Evolutionary conservation across 2,113 vertebrate genomes (phyloP).

Genomic region (Nannobrachium achirus): DNA sequence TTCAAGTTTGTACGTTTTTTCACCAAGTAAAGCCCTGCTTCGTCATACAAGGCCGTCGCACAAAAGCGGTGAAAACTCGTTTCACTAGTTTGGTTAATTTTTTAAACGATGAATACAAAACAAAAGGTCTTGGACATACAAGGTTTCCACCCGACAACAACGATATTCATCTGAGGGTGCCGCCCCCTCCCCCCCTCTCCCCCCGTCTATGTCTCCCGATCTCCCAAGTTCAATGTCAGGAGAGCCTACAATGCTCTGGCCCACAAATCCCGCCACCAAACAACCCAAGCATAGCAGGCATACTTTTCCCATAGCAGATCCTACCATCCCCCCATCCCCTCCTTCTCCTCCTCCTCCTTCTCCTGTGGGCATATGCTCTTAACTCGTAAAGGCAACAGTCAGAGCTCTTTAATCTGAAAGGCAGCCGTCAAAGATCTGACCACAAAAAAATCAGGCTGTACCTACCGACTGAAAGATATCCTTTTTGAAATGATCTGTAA

Average conservation of each 20-base stretch:
- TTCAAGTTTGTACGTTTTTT: too few relatives aligned
- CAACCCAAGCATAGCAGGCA: constrained; percentile 69
- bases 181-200: not conserved
- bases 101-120: too few relatives aligned
- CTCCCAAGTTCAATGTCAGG: constrained; percentile 79
- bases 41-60: too few relatives aligned
- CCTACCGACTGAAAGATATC: too few relatives aligned
- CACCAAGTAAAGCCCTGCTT: too few relatives aligned
- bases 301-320: constrained; percentile 72
- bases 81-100: too few relatives aligned
- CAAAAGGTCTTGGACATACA: too few relatives aligned
- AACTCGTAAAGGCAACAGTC: constrained; percentile 57
- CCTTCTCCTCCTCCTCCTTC: constrained; percentile 30
- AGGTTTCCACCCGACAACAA: too few relatives aligned
- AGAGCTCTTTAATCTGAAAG: constrained; percentile 24
- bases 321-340: constrained; percentile 18
- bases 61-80: too few relatives aligned
- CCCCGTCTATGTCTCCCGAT: constrained; percentile 38
- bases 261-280: constrained; percentile 73
- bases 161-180: constrained; percentile 43
- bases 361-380: constrained; percentile 52
- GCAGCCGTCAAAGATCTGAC: constrained; percentile 3
- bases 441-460: too few relatives aligned
- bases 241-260: constrained; percentile 69
- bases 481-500: constrained; percentile 29